These are phyloP conservation scores for Odocoileus virginianus DNA, from an alignment of 2,113 vertebrate species.

Conservation along the genomic window DNA sequence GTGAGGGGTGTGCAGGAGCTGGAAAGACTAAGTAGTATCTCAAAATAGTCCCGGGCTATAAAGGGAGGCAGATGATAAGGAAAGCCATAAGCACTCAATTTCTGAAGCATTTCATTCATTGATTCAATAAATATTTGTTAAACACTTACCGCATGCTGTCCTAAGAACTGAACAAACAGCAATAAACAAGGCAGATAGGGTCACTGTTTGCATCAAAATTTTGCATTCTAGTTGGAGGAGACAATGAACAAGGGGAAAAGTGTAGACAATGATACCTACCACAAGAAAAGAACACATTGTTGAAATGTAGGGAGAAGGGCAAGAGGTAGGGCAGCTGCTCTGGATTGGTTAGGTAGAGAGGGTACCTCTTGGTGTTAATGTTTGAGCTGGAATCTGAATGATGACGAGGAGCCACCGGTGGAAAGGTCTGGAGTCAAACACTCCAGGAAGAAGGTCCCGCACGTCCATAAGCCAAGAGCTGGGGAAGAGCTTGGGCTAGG, in stretches of 20 bases:
- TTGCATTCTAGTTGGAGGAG: background rate
- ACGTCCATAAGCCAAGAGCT: rapidly evolving
- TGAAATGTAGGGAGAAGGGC: background rate
- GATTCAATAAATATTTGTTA: slow-evolving; percentile 44
- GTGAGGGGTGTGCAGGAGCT: background rate
- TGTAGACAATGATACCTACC: background rate
- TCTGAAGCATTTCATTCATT: slow-evolving; percentile 17
- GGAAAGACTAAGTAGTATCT: background rate
- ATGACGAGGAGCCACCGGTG: background rate
- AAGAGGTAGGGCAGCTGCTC: background rate
- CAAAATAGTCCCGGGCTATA: background rate
- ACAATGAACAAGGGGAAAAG: background rate
- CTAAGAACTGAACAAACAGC: background rate
- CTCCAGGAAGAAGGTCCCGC: background rate
- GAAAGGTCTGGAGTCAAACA: background rate
- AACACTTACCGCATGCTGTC: background rate
- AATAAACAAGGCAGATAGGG: background rate
- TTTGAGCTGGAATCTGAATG: background rate
- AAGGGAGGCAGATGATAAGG: background rate
- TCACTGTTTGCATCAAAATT: background rate
- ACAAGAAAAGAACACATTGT: background rate
- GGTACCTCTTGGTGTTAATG: background rate
- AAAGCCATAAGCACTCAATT: background rate
- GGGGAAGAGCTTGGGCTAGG: background rate
- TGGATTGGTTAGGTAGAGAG: background rate